Percentiles rank a stretch among this genome's conserved stretches.
These are phyloP conservation scores for Drosophila neotestacea DNA, from an alignment of 2,888 invertebrate genomes.

Conservation along the genomic window DNA sequence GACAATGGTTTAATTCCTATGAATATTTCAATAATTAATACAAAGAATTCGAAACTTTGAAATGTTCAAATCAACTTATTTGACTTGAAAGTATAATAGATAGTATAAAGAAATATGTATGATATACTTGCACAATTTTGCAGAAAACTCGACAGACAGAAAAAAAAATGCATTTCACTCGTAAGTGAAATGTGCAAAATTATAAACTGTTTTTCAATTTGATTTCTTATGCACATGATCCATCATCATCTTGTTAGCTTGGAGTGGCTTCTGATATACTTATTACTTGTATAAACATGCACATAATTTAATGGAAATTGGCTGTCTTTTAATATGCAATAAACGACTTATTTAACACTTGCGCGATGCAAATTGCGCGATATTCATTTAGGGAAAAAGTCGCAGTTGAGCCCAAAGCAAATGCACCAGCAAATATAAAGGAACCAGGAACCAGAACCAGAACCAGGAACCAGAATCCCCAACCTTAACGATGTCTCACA, in stretches of 20 bases:
- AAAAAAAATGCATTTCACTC: too few species aligned
- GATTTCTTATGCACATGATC: conserved; percentile 45
- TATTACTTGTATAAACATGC: conserved; percentile 50
- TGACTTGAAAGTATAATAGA: too few species aligned
- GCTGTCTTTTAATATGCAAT: conserved; percentile 75
- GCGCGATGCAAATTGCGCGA: conserved; percentile 73
- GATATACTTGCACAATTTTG: too few species aligned
- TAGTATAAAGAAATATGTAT: too few species aligned
- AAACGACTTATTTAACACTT: conserved; percentile 81
- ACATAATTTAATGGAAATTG: conserved; percentile 75
- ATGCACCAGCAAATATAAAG: conserved; percentile 17
- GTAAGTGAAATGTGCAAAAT: background rate
- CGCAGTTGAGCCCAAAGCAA: conserved; percentile 34
- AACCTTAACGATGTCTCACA: conserved; percentile 44
- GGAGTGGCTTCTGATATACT: conserved; percentile 51
- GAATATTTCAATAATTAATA: too few species aligned
- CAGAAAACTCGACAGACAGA: too few species aligned
- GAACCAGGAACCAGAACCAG: conserved; percentile 1
- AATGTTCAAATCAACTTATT: too few species aligned
- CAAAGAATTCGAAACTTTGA: too few species aligned
- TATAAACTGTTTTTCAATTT: conserved; percentile 6
- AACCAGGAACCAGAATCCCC: conserved; percentile 27
- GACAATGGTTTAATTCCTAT: too few species aligned
- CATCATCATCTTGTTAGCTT: conserved; percentile 71
- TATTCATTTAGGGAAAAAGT: conserved; percentile 72